phyloP scores from a whole-genome alignment of 2,888 invertebrate genomes.

The Acrocyrtus sp. region DNA sequence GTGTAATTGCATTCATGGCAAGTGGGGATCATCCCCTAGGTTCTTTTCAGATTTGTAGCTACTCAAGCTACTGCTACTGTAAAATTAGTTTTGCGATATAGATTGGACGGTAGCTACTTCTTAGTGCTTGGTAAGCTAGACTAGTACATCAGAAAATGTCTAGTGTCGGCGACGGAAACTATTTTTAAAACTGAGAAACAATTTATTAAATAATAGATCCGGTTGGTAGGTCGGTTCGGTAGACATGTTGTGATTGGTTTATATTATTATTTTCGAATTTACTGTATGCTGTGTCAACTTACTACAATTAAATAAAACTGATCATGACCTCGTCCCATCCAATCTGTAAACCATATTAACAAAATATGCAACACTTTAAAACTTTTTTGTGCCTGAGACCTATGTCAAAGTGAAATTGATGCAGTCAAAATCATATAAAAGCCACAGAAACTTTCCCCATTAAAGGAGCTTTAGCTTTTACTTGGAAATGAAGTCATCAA shows the following conservation, averaged over 20 bases:
- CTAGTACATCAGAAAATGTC: background rate
- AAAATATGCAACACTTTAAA: slow-evolving; percentile 7
- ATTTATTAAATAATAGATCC: too few species aligned
- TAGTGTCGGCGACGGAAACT: background rate
- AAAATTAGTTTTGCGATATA: background rate
- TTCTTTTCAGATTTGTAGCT: background rate
- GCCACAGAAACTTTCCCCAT: background rate
- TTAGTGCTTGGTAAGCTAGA: background rate
- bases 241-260: too few species aligned
- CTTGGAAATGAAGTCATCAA: too few species aligned
- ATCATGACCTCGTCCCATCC: too few species aligned
- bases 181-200: background rate
- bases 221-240: too few species aligned
- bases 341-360: slow-evolving; percentile 8
- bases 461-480: slow-evolving; percentile 5
- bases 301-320: too few species aligned
- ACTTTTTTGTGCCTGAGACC: background rate
- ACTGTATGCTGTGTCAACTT: too few species aligned
- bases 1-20: background rate
- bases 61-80: background rate
- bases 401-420: too few species aligned
- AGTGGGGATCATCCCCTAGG: background rate
- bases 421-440: too few species aligned
- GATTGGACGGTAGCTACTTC: background rate
- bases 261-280: too few species aligned